These are phyloP conservation scores for Polietes domitor DNA, from an alignment of 2,888 invertebrate genomes.

Conservation along the genomic window DNA sequence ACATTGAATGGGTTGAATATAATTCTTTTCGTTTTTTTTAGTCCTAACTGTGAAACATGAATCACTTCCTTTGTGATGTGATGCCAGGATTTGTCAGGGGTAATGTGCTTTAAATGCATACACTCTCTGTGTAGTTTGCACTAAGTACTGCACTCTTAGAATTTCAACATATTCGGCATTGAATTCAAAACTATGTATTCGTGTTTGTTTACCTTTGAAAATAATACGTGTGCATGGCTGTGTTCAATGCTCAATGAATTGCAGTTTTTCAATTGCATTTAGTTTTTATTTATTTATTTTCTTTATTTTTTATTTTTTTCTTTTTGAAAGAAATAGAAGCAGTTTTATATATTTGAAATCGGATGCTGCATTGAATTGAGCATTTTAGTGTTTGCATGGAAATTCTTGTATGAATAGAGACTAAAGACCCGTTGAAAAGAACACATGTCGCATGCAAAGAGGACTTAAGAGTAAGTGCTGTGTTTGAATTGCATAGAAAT, in stretches of 20 bases:
- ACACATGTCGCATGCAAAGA: not conserved
- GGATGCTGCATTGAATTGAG: not conserved
- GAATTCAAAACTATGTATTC: not conserved
- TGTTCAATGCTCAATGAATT: not conserved
- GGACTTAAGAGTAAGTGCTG: not conserved
- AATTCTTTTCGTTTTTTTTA: not conserved
- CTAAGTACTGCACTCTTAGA: not conserved
- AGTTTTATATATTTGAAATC: not conserved
- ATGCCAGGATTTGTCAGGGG: too few species aligned
- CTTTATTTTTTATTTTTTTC: not conserved
- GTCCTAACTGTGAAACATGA: not conserved
- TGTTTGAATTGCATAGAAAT: not conserved
- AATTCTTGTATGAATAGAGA: not conserved
- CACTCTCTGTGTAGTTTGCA: not conserved
- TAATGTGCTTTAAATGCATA: too few species aligned
- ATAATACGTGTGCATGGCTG: not conserved
- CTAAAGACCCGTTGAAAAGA: not conserved
- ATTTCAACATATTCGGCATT: not conserved
- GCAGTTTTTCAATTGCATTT: not conserved
- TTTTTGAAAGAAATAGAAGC: not conserved
- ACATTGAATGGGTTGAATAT: not conserved
- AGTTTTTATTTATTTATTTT: not conserved
- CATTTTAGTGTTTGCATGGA: not conserved
- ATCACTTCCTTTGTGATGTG: not conserved
- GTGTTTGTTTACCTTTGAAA: not conserved